Percentiles rank a stretch among this genome's conserved stretches.
Conservation (phyloP, 2,888 invertebrate genomes). For the Brenthis ino region DNA sequence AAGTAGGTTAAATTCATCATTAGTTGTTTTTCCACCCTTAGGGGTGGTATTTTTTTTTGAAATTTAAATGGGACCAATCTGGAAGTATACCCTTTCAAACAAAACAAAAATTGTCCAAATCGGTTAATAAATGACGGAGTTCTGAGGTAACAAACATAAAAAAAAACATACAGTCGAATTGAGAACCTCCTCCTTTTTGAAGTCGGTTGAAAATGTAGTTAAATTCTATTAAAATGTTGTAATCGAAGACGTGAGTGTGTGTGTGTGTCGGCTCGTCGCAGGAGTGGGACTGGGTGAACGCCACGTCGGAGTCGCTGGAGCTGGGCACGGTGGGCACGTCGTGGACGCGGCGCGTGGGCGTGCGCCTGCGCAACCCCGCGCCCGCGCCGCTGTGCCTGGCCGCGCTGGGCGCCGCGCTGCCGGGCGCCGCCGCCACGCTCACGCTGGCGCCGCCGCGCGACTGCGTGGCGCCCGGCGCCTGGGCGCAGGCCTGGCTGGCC, state of each 20-base stretch:
- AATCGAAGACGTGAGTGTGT: neutral
- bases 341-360: conserved; percentile 85
- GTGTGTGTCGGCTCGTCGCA: conserved; percentile 31
- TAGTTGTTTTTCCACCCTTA: too few relatives aligned
- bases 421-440: conserved; percentile 47
- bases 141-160: too few relatives aligned
- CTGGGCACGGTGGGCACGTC: conserved; percentile 86
- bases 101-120: too few relatives aligned
- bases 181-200: too few relatives aligned
- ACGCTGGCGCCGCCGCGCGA: conserved; percentile 41
- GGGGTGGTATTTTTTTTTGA: too few relatives aligned
- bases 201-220: too few relatives aligned
- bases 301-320: conserved; percentile 37
- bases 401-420: conserved; percentile 45
- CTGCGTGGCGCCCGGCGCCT: conserved; percentile 46
- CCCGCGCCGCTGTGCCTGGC: conserved; percentile 54
- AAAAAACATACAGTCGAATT: too few relatives aligned
- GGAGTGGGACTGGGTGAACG: conserved; percentile 68
- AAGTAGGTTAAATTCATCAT: too few relatives aligned
- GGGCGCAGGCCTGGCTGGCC: conserved; percentile 46
- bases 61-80: too few relatives aligned
- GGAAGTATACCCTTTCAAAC: too few relatives aligned
- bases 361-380: conserved; percentile 59
- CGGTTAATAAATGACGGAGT: too few relatives aligned
- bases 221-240: too few relatives aligned